Evolutionary conservation across 1,140 invertebrate genomes (phyloP).

Genomic region (Matsumurasca onukii): DNA sequence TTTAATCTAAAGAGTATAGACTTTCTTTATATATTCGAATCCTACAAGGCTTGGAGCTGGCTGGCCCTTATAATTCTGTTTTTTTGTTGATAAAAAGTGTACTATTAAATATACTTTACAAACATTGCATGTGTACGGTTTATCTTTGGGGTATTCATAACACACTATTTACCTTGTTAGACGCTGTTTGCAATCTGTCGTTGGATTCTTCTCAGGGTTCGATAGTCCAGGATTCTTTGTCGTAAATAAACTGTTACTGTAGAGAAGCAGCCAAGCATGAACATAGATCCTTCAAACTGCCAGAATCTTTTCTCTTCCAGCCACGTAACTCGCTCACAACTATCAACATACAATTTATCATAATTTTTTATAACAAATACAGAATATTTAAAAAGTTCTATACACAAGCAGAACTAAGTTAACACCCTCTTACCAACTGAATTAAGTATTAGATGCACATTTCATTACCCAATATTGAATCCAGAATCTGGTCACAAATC

Average conservation of each 20-base stretch:
- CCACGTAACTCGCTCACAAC: constrained; percentile 67
- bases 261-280: constrained; percentile 63
- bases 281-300: constrained; percentile 77
- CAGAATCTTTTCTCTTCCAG: constrained; percentile 78
- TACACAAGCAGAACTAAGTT: no score
- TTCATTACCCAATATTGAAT: no score
- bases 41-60: no score
- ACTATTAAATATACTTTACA: no score
- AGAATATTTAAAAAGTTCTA: constrained; percentile 2
- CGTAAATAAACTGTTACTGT: constrained; percentile 56
- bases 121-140: no score
- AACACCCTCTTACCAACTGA: no score
- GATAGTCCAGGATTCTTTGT: constrained; percentile 58
- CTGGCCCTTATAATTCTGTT: no score
- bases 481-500: no score
- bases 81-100: no score
- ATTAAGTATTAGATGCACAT: no score
- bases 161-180: constrained; percentile 30
- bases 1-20: no score
- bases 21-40: no score
- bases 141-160: not conserved
- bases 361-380: not conserved
- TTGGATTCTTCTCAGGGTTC: constrained; percentile 60
- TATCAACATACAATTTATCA: constrained; percentile 35
- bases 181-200: constrained; percentile 50